Evolutionary conservation across 35 echinoderm and acorn worm genomes (phyloP).

Genomic region (Holothuria glaberrima): DNA sequence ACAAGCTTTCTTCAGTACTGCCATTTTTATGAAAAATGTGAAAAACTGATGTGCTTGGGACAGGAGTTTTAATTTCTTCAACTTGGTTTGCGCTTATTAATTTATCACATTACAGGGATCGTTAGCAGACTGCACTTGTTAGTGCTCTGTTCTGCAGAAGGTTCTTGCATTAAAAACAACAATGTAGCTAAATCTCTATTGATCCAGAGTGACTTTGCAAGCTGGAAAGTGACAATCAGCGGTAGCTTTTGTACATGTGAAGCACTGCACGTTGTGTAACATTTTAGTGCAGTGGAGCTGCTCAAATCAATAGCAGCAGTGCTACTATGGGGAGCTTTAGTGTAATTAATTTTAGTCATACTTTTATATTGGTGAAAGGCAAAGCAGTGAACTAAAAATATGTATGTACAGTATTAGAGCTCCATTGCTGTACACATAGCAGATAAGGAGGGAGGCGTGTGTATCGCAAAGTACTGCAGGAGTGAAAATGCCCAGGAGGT

Average conservation of each 20-base stretch:
- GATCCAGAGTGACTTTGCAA: conserved; percentile 29
- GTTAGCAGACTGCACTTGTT: no score
- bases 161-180: conserved; percentile 38
- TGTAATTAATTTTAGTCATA: conserved; percentile 40
- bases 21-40: no score
- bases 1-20: no score
- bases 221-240: conserved; percentile 3
- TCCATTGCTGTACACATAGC: no score
- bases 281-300: conserved; percentile 1
- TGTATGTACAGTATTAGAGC: background rate
- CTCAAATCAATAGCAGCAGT: conserved; percentile 35
- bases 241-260: background rate
- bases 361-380: conserved; percentile 14
- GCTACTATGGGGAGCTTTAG: conserved; percentile 41
- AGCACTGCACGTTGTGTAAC: conserved; percentile 10
- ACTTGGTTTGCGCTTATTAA: no score
- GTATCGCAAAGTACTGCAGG: no score
- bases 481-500: no score
- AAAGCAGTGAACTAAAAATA: background rate
- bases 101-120: no score
- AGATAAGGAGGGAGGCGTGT: no score
- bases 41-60: no score
- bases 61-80: no score
- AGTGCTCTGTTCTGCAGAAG: no score
- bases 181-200: conserved; percentile 44